phyloP scores from a whole-genome alignment of 2,113 vertebrate species.

The Psilopogon haemacephalus region DNA sequence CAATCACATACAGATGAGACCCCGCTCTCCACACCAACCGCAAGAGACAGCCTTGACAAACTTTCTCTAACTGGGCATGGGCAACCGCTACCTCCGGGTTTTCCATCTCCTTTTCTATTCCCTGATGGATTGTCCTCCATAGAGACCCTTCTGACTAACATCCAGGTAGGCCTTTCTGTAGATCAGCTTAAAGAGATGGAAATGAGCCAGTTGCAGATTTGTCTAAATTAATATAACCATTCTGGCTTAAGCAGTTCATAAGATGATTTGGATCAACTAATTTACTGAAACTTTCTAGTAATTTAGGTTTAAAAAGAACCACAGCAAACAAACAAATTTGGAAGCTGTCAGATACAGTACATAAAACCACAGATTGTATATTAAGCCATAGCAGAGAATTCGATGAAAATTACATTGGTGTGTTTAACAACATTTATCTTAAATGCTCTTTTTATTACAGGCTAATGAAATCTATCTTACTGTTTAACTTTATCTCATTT shows the following conservation, averaged over 20 bases:
- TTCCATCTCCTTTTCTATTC: slow-evolving; percentile 97
- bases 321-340: slow-evolving; percentile 23
- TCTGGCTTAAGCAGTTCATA: slow-evolving; percentile 45
- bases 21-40: slow-evolving; percentile 93
- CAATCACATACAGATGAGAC: slow-evolving; percentile 95
- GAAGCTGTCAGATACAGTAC: slow-evolving; percentile 45
- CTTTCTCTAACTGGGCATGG: slow-evolving; percentile 93
- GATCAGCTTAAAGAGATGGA: slow-evolving; percentile 20
- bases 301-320: slow-evolving; percentile 51
- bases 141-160: slow-evolving; percentile 99
- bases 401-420: slow-evolving; percentile 32
- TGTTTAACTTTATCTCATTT: slow-evolving; percentile 65
- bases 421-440: slow-evolving; percentile 47
- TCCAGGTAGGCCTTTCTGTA: slow-evolving; percentile 87
- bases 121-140: slow-evolving; percentile 98
- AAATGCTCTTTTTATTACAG: slow-evolving; percentile 57
- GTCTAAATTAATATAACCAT: slow-evolving; percentile 31
- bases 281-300: slow-evolving; percentile 37
- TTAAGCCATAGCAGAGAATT: slow-evolving; percentile 26
- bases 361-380: slow-evolving; percentile 48
- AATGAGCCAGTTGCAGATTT: slow-evolving; percentile 15
- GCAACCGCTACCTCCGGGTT: slow-evolving; percentile 92
- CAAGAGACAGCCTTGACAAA: slow-evolving; percentile 97
- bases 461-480: slow-evolving; percentile 59
- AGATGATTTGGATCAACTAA: slow-evolving; percentile 30